phyloP scores from a whole-genome alignment of 37 sponge, comb jelly and placozoan genomes.

The Aphrocallistes beatrix region DNA sequence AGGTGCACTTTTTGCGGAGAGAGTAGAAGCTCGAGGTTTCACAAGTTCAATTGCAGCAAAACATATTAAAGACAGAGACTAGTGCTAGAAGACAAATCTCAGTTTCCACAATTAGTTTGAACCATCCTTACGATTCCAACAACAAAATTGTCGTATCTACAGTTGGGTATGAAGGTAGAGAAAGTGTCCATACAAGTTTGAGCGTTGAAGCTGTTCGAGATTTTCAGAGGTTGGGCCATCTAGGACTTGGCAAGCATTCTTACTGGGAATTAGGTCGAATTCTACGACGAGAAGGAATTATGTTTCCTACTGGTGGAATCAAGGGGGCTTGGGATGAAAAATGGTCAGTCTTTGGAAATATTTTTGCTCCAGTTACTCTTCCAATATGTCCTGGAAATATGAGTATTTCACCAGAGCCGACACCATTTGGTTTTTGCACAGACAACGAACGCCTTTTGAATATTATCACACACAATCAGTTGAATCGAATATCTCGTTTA shows the following conservation, averaged over 20 bases:
- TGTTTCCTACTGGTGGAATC: conserved; percentile 10
- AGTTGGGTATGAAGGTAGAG: not conserved
- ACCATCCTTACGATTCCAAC: conserved; percentile 14
- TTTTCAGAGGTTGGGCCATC: conserved; percentile 9
- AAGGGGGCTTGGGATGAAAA: not conserved
- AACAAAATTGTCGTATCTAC: not conserved
- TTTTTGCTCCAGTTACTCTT: conserved; percentile 13
- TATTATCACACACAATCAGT: not conserved
- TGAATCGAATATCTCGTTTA: not conserved
- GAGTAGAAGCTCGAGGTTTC: conserved; percentile 19
- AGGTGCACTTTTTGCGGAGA: not conserved
- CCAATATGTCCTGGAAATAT: not conserved
- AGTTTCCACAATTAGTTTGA: not conserved
- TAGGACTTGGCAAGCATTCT: conserved; percentile 10
- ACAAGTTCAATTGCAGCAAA: not conserved
- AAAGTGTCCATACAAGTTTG: not conserved
- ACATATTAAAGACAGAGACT: conserved; percentile 2
- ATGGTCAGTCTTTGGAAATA: not conserved
- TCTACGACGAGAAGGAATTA: not conserved
- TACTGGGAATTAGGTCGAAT: conserved; percentile 5
- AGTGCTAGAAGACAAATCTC: not conserved
- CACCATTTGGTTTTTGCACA: not conserved
- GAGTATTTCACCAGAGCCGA: conserved; percentile 2
- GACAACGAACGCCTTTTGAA: conserved; percentile 4
- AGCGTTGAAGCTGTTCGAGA: conserved; percentile 15